Evolutionary conservation across 2,797 vertebrate species (phyloP).

Genomic region (Lutra lutra): DNA sequence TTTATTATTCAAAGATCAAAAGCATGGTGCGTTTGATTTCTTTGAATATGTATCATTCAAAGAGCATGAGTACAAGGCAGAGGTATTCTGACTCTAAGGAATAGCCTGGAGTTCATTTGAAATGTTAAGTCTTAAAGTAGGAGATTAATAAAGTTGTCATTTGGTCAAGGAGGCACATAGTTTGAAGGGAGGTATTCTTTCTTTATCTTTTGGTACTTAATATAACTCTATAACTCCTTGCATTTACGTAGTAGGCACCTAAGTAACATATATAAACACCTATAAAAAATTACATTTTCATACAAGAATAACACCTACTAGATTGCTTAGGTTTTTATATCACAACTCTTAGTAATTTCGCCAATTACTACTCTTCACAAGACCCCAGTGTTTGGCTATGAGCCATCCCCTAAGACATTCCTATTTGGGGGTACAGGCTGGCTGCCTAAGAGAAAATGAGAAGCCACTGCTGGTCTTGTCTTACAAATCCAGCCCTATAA

Average conservation of each 20-base stretch:
- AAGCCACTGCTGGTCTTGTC: neutral
- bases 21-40: neutral
- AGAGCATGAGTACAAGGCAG: fast-evolving
- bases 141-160: neutral
- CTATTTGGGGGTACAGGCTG: neutral
- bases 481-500: neutral
- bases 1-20: neutral
- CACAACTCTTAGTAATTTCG: neutral
- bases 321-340: neutral
- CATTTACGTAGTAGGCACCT: neutral
- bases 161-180: neutral
- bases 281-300: neutral
- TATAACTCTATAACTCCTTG: neutral
- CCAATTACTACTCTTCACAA: no score
- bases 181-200: neutral
- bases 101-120: neutral
- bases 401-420: neutral
- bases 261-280: neutral
- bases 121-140: neutral
- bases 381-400: neutral
- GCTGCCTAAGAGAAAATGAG: neutral
- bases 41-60: neutral
- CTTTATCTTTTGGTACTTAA: neutral
- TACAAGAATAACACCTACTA: neutral
- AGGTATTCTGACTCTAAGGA: neutral